Evolutionary conservation across 2,888 invertebrate species (phyloP).

Genomic region (Parelbella ahira): DNA sequence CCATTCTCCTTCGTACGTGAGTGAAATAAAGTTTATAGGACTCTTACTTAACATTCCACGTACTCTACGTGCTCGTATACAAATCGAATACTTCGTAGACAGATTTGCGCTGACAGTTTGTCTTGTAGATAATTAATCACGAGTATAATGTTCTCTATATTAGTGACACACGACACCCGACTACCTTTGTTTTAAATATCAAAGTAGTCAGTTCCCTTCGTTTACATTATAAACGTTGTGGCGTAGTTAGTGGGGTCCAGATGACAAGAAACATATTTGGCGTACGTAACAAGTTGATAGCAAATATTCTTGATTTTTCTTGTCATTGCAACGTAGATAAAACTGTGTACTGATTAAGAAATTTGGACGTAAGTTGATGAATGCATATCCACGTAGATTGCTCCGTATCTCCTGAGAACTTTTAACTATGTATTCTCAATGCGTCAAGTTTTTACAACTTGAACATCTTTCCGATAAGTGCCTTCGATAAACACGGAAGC

Average conservation of each 20-base stretch:
- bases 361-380: no score
- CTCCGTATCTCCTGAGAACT: constrained; percentile 5
- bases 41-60: constrained; percentile 15
- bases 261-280: no score
- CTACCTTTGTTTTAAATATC: no score
- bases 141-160: no score
- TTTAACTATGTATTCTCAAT: constrained; percentile 9
- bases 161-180: no score
- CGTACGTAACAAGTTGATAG: no score
- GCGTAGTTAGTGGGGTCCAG: no score
- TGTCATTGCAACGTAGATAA: no score
- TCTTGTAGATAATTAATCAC: background rate
- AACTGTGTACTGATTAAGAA: no score
- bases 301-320: no score
- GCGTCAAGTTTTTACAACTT: constrained; percentile 13
- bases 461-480: constrained; percentile 12
- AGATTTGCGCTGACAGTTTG: background rate
- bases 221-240: no score
- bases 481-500: constrained; percentile 8
- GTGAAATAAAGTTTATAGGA: constrained; percentile 29
- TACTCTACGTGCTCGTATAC: constrained; percentile 10
- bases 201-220: no score
- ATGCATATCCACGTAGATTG: background rate
- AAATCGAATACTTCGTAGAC: constrained; percentile 21
- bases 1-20: constrained; percentile 34